A percentile compares a stretch with the other conserved stretches of the same genome.
These are phyloP conservation scores for Hemicordylus capensis DNA, from an alignment of 2,113 vertebrate species.

Conservation along the genomic window DNA sequence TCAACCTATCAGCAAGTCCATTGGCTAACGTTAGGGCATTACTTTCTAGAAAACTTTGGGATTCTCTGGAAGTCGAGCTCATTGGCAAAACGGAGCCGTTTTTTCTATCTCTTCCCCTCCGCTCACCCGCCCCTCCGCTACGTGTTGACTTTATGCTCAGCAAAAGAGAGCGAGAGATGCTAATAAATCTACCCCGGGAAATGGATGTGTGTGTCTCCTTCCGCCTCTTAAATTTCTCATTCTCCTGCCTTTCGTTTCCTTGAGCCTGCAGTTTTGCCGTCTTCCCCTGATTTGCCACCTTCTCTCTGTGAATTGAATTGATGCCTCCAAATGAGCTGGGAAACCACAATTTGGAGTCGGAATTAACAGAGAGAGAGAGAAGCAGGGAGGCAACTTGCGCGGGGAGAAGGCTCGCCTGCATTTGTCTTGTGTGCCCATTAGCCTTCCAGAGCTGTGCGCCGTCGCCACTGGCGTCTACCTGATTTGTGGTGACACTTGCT, in stretches of 20 bases:
- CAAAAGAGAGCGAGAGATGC: constrained; percentile 16
- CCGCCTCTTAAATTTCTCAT: constrained; percentile 41
- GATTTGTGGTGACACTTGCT: not conserved
- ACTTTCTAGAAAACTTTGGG: constrained; percentile 35
- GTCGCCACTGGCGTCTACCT: not conserved
- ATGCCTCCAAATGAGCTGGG: not conserved
- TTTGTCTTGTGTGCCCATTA: constrained; percentile 13
- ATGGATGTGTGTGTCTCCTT: constrained; percentile 29
- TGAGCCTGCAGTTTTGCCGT: constrained; percentile 2
- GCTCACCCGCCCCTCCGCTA: not conserved
- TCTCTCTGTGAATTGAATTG: not conserved
- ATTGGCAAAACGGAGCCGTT: not conserved
- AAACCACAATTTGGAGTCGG: constrained; percentile 9
- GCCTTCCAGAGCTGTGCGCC: not conserved
- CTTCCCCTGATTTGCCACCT: not conserved
- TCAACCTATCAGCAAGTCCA: no score
- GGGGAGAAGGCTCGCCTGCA: not conserved
- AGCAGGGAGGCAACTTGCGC: not conserved
- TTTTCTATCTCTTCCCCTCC: not conserved
- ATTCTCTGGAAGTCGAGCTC: constrained; percentile 1
- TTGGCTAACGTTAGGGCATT: not conserved
- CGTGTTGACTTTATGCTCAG: not conserved
- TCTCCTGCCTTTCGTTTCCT: constrained; percentile 12
- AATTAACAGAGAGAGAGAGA: not conserved
- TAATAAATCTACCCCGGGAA: constrained; percentile 54